phyloP scores from a whole-genome alignment of 2,888 invertebrate genomes.

The Eudemis profundana region DNA sequence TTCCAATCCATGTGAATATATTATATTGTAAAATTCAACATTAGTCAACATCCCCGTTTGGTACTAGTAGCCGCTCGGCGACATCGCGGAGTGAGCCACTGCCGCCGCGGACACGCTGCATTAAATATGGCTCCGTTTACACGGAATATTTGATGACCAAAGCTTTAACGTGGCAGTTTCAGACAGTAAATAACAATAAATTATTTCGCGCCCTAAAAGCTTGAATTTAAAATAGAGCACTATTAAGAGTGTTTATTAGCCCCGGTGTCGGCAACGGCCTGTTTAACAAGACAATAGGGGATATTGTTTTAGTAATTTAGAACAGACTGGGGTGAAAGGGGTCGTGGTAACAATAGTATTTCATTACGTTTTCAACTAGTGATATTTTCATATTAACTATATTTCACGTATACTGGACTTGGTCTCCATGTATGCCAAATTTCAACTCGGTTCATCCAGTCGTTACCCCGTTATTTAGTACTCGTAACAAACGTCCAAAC shows the following conservation, averaged over 20 bases:
- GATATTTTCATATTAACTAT: too few species aligned
- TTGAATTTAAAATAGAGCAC: constrained; percentile 25
- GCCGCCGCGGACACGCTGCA: too few species aligned
- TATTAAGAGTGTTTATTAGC: constrained; percentile 30
- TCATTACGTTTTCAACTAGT: not conserved
- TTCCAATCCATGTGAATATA: too few species aligned
- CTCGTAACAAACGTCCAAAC: too few species aligned
- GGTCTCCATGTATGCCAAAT: too few species aligned
- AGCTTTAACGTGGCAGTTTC: constrained; percentile 50
- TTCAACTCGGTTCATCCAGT: too few species aligned
- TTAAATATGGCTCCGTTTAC: constrained; percentile 69
- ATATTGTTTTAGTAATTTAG: constrained; percentile 7
- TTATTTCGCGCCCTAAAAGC: constrained; percentile 26
- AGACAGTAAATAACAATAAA: constrained; percentile 29
- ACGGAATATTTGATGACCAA: constrained; percentile 68
- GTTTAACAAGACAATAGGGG: constrained; percentile 5
- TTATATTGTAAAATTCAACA: too few species aligned
- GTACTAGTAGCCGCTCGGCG: too few species aligned
- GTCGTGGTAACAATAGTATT: not conserved
- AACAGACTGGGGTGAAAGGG: not conserved
- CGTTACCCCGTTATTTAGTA: too few species aligned
- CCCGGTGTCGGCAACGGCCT: not conserved
- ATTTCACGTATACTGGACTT: too few species aligned
- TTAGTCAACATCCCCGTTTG: too few species aligned
- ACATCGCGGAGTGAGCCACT: too few species aligned